phyloP scores from a whole-genome alignment of 2,888 invertebrate genomes.

The Mantis religiosa region DNA sequence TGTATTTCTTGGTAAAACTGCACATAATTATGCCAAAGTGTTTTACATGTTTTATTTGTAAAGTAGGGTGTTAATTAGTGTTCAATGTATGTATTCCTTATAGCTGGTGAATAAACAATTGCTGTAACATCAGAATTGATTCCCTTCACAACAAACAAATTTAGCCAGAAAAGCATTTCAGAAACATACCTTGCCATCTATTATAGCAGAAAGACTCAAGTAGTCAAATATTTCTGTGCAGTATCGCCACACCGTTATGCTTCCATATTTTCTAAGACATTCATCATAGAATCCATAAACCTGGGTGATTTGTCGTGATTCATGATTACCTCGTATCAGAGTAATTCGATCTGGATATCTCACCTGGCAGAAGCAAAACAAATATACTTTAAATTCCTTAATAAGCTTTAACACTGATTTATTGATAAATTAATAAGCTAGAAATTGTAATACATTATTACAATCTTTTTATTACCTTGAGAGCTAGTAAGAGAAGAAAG shows the following conservation, averaged over 20 bases:
- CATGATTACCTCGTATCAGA: conserved; percentile 96
- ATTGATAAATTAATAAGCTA: background rate
- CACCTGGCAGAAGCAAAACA: conserved; percentile 56
- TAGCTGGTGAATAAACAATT: too few species aligned
- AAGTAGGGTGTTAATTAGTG: too few species aligned
- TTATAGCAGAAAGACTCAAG: conserved; percentile 91
- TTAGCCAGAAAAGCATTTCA: background rate
- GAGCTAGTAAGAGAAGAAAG: conserved; percentile 88
- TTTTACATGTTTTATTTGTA: too few species aligned
- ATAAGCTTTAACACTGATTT: background rate
- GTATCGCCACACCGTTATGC: conserved; percentile 97
- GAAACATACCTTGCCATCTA: conserved; percentile 77
- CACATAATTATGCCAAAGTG: too few species aligned
- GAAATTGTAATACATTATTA: conserved; percentile 29
- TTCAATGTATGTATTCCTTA: too few species aligned
- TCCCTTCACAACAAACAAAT: too few species aligned
- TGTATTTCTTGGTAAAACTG: too few species aligned
- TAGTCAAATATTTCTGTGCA: conserved; percentile 99
- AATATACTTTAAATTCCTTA: background rate
- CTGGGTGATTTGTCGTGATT: conserved; percentile 98
- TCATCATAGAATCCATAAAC: conserved; percentile 99
- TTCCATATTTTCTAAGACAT: conserved; percentile 96
- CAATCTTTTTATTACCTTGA: conserved; percentile 66
- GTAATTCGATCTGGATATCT: conserved; percentile 99
- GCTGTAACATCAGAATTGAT: too few species aligned